Percentiles rank a stretch among this genome's conserved stretches.
Conservation (phyloP, 2,113 vertebrate genomes). For the Mesitornis unicolor region DNA sequence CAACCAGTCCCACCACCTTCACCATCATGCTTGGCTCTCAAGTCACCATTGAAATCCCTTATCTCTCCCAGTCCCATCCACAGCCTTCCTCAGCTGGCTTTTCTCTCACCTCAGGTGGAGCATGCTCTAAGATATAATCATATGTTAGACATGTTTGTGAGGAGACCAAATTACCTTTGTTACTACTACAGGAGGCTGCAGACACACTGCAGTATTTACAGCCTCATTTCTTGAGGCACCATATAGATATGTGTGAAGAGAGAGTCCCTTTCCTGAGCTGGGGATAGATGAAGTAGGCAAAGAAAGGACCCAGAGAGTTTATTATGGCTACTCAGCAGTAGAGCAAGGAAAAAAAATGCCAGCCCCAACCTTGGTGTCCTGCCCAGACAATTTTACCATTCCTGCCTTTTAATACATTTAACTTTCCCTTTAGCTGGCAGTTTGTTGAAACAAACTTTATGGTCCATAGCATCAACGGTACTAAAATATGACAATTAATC, state of each 20-base stretch:
- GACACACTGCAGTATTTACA: not conserved
- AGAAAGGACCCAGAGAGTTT: not conserved
- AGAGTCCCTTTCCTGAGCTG: not conserved
- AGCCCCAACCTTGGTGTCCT: not conserved
- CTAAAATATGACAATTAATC: constrained; percentile 28
- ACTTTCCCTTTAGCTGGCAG: not conserved
- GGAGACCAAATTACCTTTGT: not conserved
- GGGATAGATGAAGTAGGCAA: not conserved
- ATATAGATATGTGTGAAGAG: not conserved
- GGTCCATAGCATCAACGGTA: not conserved
- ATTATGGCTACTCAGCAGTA: not conserved
- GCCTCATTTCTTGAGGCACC: not conserved
- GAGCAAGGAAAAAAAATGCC: not conserved
- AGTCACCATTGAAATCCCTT: not conserved
- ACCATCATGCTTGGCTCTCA: not conserved
- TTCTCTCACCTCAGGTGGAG: accelerated
- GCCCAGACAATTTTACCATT: not conserved
- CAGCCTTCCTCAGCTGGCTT: not conserved
- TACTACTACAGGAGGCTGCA: accelerated
- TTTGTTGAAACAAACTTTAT: constrained; percentile 42
- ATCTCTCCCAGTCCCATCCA: not conserved
- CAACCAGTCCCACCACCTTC: not conserved
- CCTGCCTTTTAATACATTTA: not conserved
- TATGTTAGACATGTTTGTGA: not conserved
- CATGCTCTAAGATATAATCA: not conserved